Conservation (phyloP, 2,888 invertebrate genomes). For the Papilio demoleus region DNA sequence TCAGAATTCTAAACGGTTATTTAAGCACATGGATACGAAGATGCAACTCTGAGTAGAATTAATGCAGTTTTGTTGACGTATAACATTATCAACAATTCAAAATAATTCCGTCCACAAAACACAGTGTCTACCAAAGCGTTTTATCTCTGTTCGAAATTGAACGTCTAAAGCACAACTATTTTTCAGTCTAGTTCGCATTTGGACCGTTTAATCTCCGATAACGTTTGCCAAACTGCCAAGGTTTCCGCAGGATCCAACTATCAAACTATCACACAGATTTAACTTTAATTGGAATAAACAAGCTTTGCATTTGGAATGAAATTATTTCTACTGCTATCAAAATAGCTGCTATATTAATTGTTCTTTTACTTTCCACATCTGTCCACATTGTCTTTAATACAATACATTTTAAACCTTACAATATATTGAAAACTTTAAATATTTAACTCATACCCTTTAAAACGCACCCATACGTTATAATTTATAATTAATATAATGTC, state of each 20-base stretch:
- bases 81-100: background rate
- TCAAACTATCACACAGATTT: background rate
- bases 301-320: background rate
- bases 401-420: too few relatives aligned
- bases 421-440: too few relatives aligned
- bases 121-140: background rate
- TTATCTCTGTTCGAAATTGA: background rate
- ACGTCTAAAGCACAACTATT: background rate
- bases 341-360: background rate
- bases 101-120: background rate
- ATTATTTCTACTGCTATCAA: background rate
- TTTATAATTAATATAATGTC: background rate
- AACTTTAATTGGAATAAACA: conserved; percentile 11
- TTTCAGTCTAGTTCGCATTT: conserved; percentile 24
- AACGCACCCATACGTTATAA: background rate
- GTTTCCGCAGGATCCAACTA: conserved; percentile 7
- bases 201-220: conserved; percentile 18
- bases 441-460: background rate
- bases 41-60: background rate
- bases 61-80: background rate
- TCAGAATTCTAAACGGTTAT: too few relatives aligned
- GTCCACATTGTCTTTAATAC: too few relatives aligned
- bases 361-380: background rate
- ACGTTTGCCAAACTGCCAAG: conserved; percentile 17
- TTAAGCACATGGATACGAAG: too few relatives aligned